A percentile compares a stretch with the other conserved stretches of the same genome.
These are phyloP conservation scores for Atherinomorus stipes DNA, from an alignment of 2,113 vertebrate genomes.

Conservation along the genomic window DNA sequence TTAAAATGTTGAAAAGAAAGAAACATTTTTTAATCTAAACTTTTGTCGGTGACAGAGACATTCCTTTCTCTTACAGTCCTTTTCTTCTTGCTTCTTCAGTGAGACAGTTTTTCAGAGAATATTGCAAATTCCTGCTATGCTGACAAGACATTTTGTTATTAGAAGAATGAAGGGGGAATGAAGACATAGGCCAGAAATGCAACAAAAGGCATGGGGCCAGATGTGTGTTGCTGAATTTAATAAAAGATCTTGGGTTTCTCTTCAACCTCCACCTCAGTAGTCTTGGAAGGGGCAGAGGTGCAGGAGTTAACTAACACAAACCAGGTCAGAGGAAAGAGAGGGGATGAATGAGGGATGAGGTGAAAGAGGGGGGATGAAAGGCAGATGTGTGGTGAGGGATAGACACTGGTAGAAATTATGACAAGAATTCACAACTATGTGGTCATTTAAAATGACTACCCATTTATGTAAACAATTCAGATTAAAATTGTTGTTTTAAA, in stretches of 20 bases:
- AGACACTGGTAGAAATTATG: no score
- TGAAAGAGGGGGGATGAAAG: no score
- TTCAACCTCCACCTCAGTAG: conserved; percentile 20
- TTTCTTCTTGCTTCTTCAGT: no score
- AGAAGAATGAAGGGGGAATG: conserved; percentile 1
- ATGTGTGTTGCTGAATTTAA: conserved; percentile 47
- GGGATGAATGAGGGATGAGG: not conserved
- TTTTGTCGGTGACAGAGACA: no score
- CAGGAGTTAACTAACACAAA: conserved; percentile 16
- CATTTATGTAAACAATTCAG: no score
- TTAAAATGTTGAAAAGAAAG: no score
- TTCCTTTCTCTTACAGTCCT: not conserved
- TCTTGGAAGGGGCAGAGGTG: conserved; percentile 24
- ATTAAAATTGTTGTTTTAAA: no score
- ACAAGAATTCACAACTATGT: no score
- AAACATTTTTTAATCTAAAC: no score
- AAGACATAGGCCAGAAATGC: not conserved
- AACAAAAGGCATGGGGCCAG: conserved; percentile 8
- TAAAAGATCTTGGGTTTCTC: conserved; percentile 50
- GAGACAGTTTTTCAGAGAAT: conserved; percentile 15
- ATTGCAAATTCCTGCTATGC: conserved; percentile 21
- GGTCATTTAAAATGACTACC: no score
- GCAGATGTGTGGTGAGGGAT: no score
- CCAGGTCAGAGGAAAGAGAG: conserved; percentile 2
- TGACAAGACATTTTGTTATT: conserved; percentile 20